Evolutionary conservation across 2,888 invertebrate species (phyloP), one percentile per base, ranked within the genome.

Genomic region (Noctua fimbriata): DNA sequence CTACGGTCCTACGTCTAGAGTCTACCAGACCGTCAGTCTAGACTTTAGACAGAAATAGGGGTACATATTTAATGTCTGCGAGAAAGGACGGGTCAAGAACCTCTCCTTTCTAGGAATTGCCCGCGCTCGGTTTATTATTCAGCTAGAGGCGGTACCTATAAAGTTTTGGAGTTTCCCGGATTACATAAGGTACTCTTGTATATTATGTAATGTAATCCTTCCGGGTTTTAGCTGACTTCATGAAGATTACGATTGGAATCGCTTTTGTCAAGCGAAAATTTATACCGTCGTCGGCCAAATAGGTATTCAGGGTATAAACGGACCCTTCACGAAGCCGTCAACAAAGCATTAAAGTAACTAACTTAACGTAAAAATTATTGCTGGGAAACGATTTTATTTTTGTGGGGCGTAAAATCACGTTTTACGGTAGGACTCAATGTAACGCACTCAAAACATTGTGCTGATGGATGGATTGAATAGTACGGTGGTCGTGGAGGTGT

Each of bases 41-140:
- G n/a, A n/a, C n/a, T n/a, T n/a, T n/a, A n/a, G 83, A 82, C 82
- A 66, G 65, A 44, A 73, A 70, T 52, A 58, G 78, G 81, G 70
- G 78, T 78, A 78, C 72, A 82, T 73, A 78, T 70, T 78, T 71
- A 82, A 82, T 82, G 60, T 70, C 28, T 60, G 14, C 44, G 52
- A 66, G 70, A 66, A 71, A 77, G 73, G 52, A 44, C 36, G 49
- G 82, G 83, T 71, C 60, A 55, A 32, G 28, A 16, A 63, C 78
- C 78, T 72, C 18, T 63, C 28, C 16, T 44, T 58, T 24, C 72
- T 41, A 16, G 36, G 82, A n/a, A 47, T 76, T 32, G 16, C 72
- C 21, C 21, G 18, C 32, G 55, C 55, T 2, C 18, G 41, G 32
- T 44, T 69, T 77, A 69, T 82, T 69, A 66, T 72, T 52, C 24